Conservation (phyloP, 2,797 vertebrate species). For the Crax fasciolata region DNA sequence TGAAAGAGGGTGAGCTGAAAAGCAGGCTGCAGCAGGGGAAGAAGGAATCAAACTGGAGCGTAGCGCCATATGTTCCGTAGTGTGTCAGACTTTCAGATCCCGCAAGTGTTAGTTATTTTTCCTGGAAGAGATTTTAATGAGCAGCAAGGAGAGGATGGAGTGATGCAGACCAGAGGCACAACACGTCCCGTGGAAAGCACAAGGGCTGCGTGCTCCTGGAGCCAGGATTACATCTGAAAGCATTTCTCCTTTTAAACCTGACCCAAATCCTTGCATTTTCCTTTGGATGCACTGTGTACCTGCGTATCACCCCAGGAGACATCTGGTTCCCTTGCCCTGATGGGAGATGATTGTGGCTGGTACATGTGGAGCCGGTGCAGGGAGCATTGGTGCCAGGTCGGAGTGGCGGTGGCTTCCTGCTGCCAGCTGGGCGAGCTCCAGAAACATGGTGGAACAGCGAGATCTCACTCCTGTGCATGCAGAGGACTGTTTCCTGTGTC, state of each 20-base stretch:
- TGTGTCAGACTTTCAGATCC: slow-evolving; percentile 20
- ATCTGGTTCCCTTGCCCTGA: not conserved
- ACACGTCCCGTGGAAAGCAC: accelerated
- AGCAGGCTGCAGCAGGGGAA: not conserved
- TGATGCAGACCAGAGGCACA: not conserved
- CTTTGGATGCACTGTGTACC: not conserved
- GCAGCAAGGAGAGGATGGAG: slow-evolving; percentile 6
- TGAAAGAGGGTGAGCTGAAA: not conserved
- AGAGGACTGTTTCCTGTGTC: not conserved
- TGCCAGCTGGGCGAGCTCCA: not conserved
- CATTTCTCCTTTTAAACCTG: not conserved
- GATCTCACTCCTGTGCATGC: not conserved
- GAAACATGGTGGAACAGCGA: not conserved
- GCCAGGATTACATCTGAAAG: not conserved
- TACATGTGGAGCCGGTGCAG: accelerated
- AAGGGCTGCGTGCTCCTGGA: not conserved
- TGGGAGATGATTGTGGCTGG: not conserved
- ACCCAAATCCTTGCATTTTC: not conserved
- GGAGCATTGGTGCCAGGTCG: accelerated
- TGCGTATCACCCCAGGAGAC: not conserved
- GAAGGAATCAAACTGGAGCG: not conserved
- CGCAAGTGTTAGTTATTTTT: not conserved
- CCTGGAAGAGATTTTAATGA: not conserved
- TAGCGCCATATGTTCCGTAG: not conserved
- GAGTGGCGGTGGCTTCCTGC: not conserved